A percentile compares a stretch with the other conserved stretches of the same genome.
Evolutionary conservation across 1,140 invertebrate species (phyloP).

Genomic region (Drosophila albomicans): DNA sequence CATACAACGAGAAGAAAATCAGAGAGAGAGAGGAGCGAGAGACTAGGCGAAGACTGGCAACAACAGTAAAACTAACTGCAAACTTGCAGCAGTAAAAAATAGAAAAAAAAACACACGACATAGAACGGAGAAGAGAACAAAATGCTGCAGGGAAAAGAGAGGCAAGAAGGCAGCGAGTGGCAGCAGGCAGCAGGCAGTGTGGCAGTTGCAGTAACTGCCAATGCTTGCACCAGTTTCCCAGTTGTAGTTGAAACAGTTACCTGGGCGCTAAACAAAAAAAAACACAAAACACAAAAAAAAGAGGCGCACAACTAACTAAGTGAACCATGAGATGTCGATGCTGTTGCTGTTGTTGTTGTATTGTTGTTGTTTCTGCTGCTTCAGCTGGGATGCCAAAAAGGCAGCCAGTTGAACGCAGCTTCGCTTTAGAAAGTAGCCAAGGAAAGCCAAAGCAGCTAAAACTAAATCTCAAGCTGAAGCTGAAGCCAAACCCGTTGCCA

Average conservation of each 20-base stretch:
- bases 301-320: slow-evolving; percentile 18
- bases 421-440: slow-evolving; percentile 77
- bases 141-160: slow-evolving; percentile 1
- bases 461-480: slow-evolving; percentile 7
- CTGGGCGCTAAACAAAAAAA: slow-evolving; percentile 77
- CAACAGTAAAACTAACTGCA: slow-evolving; percentile 80
- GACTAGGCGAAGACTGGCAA: neutral
- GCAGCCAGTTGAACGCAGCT: slow-evolving; percentile 22
- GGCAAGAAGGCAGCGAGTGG: slow-evolving; percentile 1
- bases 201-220: slow-evolving; percentile 33
- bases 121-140: slow-evolving; percentile 22
- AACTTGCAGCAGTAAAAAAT: slow-evolving; percentile 67
- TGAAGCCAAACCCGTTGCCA: slow-evolving; percentile 67
- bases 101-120: slow-evolving; percentile 16
- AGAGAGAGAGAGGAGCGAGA: slow-evolving; percentile 23
- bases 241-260: slow-evolving; percentile 71
- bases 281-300: slow-evolving; percentile 17
- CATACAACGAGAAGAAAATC: slow-evolving; percentile 46
- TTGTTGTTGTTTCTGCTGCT: neutral
- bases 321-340: slow-evolving; percentile 28
- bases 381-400: slow-evolving; percentile 19
- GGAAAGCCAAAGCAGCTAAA: slow-evolving; percentile 46
- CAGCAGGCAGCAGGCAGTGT: too few relatives aligned
- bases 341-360: neutral
- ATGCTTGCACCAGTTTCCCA: slow-evolving; percentile 79